phyloP scores from a whole-genome alignment of 2,113 vertebrate genomes.

The Chlamydotis undulata region DNA sequence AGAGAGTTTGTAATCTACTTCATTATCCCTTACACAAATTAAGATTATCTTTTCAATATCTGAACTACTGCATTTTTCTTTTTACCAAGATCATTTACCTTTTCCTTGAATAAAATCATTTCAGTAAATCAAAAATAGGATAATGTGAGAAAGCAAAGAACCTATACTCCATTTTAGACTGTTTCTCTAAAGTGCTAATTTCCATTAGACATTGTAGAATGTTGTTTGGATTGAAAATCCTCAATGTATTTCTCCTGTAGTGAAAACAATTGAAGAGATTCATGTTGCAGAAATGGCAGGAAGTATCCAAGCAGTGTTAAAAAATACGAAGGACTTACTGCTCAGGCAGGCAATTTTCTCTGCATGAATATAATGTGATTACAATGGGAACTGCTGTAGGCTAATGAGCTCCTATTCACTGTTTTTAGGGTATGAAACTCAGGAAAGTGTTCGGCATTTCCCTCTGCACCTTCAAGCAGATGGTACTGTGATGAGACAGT shows the following conservation, averaged over 20 bases:
- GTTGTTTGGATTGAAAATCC: not conserved
- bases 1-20: not conserved
- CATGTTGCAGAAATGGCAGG: not conserved
- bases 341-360: conserved; percentile 47
- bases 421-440: conserved; percentile 24
- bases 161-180: not conserved
- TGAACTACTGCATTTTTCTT: not conserved
- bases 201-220: not conserved
- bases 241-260: not conserved
- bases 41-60: not conserved
- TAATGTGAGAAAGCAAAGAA: not conserved
- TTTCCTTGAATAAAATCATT: not conserved
- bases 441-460: not conserved
- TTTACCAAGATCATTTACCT: not conserved
- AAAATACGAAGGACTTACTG: not conserved
- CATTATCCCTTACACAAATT: not conserved
- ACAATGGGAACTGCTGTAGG: conserved; percentile 52
- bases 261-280: not conserved
- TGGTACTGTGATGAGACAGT: not conserved
- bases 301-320: conserved; percentile 35
- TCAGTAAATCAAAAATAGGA: not conserved
- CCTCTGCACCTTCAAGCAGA: conserved; percentile 8
- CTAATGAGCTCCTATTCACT: conserved; percentile 47
- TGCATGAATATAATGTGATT: conserved; percentile 58
- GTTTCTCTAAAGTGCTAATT: not conserved